These are phyloP conservation scores for Sibirionetta formosa DNA, from an alignment of 2,797 vertebrate species.

Conservation along the genomic window DNA sequence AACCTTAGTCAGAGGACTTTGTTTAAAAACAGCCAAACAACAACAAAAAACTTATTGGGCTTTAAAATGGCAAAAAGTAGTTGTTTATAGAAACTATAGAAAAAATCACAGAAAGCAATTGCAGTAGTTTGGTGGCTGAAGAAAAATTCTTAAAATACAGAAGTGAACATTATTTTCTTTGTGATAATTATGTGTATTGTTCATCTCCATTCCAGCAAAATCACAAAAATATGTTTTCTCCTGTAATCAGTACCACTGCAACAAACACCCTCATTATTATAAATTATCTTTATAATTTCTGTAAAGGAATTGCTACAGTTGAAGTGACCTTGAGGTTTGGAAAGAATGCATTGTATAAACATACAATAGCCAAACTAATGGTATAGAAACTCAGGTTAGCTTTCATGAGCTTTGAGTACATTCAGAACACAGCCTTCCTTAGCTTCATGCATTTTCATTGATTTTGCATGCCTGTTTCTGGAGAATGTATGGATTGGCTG, in stretches of 20 bases:
- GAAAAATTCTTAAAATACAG: background rate
- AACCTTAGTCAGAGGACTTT: background rate
- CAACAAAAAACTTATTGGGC: background rate
- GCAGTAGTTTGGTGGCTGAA: constrained; percentile 13
- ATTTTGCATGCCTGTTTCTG: background rate
- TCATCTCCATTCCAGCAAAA: background rate
- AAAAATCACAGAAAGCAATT: background rate
- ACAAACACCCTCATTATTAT: rapidly evolving
- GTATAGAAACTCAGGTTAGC: background rate
- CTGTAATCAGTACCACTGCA: background rate
- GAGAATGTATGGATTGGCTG: background rate
- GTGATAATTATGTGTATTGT: background rate
- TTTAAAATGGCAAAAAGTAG: constrained; percentile 18
- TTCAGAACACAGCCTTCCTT: background rate
- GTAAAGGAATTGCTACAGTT: background rate
- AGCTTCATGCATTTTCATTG: background rate
- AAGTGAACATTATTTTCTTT: background rate
- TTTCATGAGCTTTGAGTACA: background rate
- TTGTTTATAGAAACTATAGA: background rate
- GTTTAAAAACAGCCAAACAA: background rate
- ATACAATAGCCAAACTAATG: background rate
- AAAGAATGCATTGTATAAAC: background rate
- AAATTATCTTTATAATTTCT: background rate
- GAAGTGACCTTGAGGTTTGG: background rate
- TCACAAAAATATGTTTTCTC: background rate